Conservation (phyloP, 2,113 vertebrate genomes). For the Butastur rufipennis region DNA sequence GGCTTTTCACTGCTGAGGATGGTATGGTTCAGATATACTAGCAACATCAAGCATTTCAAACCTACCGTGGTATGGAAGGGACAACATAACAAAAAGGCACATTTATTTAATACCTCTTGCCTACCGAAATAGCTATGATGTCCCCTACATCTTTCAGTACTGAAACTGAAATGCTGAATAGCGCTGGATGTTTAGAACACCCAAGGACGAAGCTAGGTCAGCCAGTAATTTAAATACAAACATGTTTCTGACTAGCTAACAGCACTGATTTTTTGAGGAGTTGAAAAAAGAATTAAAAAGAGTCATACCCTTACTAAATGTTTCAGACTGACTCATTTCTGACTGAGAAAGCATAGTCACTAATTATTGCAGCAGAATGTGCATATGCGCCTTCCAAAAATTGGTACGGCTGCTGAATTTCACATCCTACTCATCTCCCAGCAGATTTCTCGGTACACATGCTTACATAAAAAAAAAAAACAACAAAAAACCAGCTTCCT, state of each 20-base stretch:
- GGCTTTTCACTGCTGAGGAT: background rate
- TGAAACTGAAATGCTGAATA: background rate
- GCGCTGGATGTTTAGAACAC: background rate
- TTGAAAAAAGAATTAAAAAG: background rate
- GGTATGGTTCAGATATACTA: background rate
- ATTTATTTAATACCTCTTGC: background rate
- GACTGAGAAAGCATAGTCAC: constrained; percentile 39
- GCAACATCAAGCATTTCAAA: background rate
- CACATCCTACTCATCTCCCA: constrained; percentile 39
- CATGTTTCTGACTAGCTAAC: background rate
- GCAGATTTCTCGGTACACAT: background rate
- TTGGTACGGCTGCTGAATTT: constrained; percentile 23
- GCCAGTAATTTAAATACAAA: background rate
- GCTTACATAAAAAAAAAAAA: background rate
- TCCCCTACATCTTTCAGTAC: background rate
- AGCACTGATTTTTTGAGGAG: background rate
- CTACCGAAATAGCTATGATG: background rate
- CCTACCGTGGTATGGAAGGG: background rate
- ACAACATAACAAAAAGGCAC: background rate
- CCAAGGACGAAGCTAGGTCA: background rate
- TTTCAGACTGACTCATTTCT: constrained; percentile 37
- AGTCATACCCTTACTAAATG: background rate
- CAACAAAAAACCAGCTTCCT: background rate
- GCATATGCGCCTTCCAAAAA: constrained; percentile 24
- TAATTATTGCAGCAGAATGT: background rate